Evolutionary conservation across 2,113 vertebrate species (phyloP), one percentile per base, ranked within the genome.

Genomic region (Gymnobelideus leadbeateri): DNA sequence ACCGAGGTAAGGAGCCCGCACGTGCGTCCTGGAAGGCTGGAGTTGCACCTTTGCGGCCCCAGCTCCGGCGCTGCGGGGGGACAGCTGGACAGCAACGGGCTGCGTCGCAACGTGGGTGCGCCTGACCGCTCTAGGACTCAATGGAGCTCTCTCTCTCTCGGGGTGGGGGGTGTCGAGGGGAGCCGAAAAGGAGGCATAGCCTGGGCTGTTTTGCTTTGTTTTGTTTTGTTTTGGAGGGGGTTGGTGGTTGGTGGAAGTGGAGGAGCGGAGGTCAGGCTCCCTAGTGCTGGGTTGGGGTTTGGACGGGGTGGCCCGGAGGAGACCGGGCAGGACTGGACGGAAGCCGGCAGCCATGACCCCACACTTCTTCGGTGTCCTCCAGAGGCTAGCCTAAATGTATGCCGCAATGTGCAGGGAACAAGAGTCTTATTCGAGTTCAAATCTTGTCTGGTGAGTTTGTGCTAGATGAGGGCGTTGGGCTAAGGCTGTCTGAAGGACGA

Each of bases 1-100:
- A 98, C 97, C 96, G 98, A 99, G 99, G 99, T 99, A 98, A 98
- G 77, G 89, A 21, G 92, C 8, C 7, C 3, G 8, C 2, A 84
- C 14, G 14, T 0, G 0, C 0, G 0, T 12, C 28, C 23, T 1
- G 53, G 84, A 1, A 51, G 9, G 89, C 24, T 2, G 51, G 92
- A 0, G 3, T 28, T 46, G 0, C 3, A 43, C 19, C 37, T 23
- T 51, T 9, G 16, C 3, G 8, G 57, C 24, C 3, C 8, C n/a
- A 25, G 52, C 55, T 8, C 12, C 0, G 3, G 50, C 5, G 49
- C 8, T 7, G 50, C 53, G 0, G 53, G 23, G 43, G 50, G 12
- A 7, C 8, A 0, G 61, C 43, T 0, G n/a, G 51, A 46, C 28
- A 6, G 14, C 26, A 52, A 28, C 50, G 10, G 24, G 26, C 50